Base-by-base conservation (phyloP, 2,888 invertebrate species). In the Hydropsyche betteni region DNA sequence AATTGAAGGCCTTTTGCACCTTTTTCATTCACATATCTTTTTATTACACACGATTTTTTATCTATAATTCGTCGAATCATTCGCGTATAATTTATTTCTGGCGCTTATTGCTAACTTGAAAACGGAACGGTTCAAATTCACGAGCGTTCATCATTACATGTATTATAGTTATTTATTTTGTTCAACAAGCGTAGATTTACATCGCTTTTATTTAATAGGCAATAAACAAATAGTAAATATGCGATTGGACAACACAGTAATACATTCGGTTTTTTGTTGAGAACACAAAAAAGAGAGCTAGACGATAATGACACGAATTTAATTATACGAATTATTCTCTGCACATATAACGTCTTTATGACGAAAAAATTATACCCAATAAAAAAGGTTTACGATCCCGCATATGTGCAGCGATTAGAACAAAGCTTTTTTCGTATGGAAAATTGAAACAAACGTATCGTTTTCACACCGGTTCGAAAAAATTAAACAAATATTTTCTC, bases 141-240 rank as follows among this genome's bases (percentile, higher is more conserved):
- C 24, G 58, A 24, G 58, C 58, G 24, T 58, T 58, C 58, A 58
- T 58, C 58, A 16, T 58, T 24, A 24, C 24, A 44, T 10, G 10
- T 10, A 44, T 44, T 8, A 44, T 44, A 44, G 44, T 58, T 58
- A 58, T 58, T 58, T 58, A 58, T 58, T 44, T 58, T 58, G 58
- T 4, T 14, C 24, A 58, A 58, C 58, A 58, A 58, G 16, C 58
- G 58, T 58, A 24, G 58, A 58, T 58, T 58, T 58, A 58, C 58
- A 58, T 16, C 58, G 58, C 24, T 14, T 58, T 58, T 58, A 24
- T 58, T 58, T 58, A 58, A 58, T 58, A 16, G 58, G 58, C 58
- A 58, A 16, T 58, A 58, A 58, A 24, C 58, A 58, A 58, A 53
- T 24, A 14, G 14, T 58, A 58, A 14, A 14, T 24, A 58, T n/a